Base-by-base conservation (phyloP, 2,113 vertebrate genomes). In the Gopherus evgoodei region DNA sequence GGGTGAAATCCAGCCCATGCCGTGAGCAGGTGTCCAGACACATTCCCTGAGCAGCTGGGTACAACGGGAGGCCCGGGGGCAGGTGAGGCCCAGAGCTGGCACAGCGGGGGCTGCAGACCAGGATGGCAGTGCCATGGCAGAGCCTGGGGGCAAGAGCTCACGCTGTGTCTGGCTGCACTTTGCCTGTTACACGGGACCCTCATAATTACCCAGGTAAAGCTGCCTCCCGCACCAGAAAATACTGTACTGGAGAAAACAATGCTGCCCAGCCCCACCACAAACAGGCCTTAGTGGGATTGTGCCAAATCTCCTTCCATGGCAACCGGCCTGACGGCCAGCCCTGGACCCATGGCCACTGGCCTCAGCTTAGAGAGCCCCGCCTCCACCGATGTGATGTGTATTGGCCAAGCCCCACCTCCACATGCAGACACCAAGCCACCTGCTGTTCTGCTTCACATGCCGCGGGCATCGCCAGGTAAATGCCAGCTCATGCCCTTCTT, bases 321-420 rank as follows among this genome's bases (percentile, higher is more conserved):
- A 7, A 42, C 38, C 3, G 38, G 75, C 11, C 42, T 47, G 65
- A 21, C 5, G 11, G 22, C 38, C 24, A 13, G 10, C 38, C 17
- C 11, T 24, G 6, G 22, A 2, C 42, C 5, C 22, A 24, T 1
- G 5, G 22, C 38, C 22, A 10, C 25, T 9, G 31, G 31, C 31
- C 31, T 65, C 31, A 17, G 59, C 59, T 31, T 29, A 57, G 5
- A 62, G 59, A 25, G 56, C 25, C 56, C 57, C 57, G 5, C 57
- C 25, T 5, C 27, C 11, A 4, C 56, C 27, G 1, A 12, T n/a
- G 31, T 4, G 14, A n/a, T 4, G 65, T 19, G 16, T 19, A n/a
- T 8, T 21, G 17, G 65, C 65, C 59, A 35, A 14, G 29, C 29
- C 13, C 59, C 25, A 6, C 31, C 59, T 14, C 14, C 29, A 29